phyloP scores from a whole-genome alignment of 2,888 invertebrate genomes.

The Drosophila mulleri region DNA sequence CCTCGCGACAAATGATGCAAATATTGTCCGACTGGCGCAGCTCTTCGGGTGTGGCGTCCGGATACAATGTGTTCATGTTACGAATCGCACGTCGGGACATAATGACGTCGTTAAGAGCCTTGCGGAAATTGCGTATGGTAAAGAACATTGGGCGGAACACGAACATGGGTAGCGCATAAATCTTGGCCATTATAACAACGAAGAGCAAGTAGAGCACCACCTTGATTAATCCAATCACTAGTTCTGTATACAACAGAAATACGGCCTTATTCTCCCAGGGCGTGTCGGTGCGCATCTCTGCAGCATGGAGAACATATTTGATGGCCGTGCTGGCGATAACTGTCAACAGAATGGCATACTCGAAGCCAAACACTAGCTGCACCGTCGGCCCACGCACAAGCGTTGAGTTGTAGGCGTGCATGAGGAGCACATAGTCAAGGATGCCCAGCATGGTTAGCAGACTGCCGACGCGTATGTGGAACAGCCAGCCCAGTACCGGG shows the following conservation, averaged over 20 bases:
- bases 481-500: conserved; percentile 97
- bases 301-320: conserved; percentile 94
- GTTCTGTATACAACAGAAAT: conserved; percentile 97
- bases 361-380: conserved; percentile 99
- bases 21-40: conserved; percentile 97
- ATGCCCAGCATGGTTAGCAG: conserved; percentile 92
- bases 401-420: conserved; percentile 97
- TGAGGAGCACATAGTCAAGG: conserved; percentile 95
- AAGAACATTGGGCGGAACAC: conserved; percentile 99
- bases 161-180: conserved; percentile 98
- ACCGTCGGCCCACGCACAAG: conserved; percentile 97
- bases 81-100: conserved; percentile 97
- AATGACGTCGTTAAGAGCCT: conserved; percentile 98
- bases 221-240: conserved; percentile 95
- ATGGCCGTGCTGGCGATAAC: conserved; percentile 96
- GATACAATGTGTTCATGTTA: conserved; percentile 99
- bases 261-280: conserved; percentile 99
- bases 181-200: conserved; percentile 97
- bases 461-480: conserved; percentile 96
- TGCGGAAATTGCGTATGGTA: conserved; percentile 98
- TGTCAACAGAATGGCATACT: conserved; percentile 98
- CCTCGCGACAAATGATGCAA: conserved; percentile 97
- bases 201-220: conserved; percentile 96
- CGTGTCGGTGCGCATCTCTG: conserved; percentile 92
- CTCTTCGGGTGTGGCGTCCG: conserved; percentile 97